Conservation (phyloP, 2,888 invertebrate species). For the Acanthosepion pharaonis region DNA sequence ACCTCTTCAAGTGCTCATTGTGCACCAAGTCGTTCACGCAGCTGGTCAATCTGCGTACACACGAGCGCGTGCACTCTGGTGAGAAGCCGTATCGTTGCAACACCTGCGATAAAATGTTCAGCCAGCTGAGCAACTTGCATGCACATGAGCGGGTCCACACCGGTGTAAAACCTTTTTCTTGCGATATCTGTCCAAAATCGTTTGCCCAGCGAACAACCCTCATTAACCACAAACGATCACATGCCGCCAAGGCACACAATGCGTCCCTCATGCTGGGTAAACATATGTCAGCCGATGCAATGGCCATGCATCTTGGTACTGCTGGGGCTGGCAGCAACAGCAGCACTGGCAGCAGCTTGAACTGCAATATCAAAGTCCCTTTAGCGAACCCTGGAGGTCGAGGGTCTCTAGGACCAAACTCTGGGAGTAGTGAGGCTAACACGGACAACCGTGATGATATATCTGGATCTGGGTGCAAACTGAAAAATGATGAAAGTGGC, state of each 20-base stretch:
- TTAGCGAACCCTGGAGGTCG: background rate
- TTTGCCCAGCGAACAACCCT: conserved; percentile 42
- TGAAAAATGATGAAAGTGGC: background rate
- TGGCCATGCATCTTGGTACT: background rate
- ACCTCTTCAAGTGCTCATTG: conserved; percentile 41
- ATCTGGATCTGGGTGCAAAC: conserved; percentile 34
- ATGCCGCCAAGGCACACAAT: conserved; percentile 45
- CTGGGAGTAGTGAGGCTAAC: background rate
- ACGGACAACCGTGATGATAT: background rate
- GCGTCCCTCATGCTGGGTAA: conserved; percentile 33
- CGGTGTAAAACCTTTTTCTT: conserved; percentile 43
- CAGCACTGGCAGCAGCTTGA: background rate
- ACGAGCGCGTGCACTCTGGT: conserved; percentile 46
- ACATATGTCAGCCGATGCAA: background rate
- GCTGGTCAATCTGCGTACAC: conserved; percentile 1
- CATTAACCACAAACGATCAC: conserved; percentile 43
- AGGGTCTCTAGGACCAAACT: background rate
- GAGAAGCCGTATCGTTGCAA: conserved; percentile 43
- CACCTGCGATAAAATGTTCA: conserved; percentile 43
- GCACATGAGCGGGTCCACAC: conserved; percentile 45
- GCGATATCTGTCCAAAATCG: conserved; percentile 43
- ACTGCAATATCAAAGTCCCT: conserved; percentile 25
- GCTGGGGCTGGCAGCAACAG: background rate
- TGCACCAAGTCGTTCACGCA: conserved; percentile 45
- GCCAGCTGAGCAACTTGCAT: conserved; percentile 35